These are phyloP conservation scores for Leuciscus waleckii DNA, from an alignment of 2,797 vertebrate genomes.

Conservation along the genomic window DNA sequence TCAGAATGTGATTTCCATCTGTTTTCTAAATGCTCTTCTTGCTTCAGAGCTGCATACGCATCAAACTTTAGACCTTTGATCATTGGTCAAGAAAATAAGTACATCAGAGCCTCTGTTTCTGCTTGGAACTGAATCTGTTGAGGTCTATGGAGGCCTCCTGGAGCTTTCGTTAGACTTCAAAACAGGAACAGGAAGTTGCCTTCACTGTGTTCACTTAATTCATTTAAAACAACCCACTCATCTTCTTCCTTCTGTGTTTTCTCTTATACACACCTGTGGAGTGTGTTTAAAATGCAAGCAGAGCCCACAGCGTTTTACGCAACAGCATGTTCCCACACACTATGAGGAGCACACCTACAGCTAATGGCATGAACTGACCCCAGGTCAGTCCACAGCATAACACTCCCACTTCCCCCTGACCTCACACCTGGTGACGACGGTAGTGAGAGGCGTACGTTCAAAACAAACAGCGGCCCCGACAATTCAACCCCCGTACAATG, in stretches of 20 bases:
- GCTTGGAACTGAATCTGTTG: background rate
- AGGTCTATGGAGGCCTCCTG: too few relatives aligned
- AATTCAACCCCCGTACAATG: constrained; percentile 21
- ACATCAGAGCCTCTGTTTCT: background rate
- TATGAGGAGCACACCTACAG: constrained; percentile 43
- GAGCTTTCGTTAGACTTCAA: background rate
- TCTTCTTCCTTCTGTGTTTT: constrained; percentile 4
- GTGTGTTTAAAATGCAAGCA: constrained; percentile 45
- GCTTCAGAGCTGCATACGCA: background rate
- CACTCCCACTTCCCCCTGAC: constrained; percentile 34
- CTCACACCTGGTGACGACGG: constrained; percentile 19
- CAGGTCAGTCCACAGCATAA: constrained; percentile 39
- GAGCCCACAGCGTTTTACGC: constrained; percentile 43
- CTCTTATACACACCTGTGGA: constrained; percentile 52
- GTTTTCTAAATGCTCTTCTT: constrained; percentile 21
- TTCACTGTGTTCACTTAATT: background rate
- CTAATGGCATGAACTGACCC: constrained; percentile 30
- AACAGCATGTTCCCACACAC: constrained; percentile 7
- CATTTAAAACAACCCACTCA: constrained; percentile 15
- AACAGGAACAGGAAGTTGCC: constrained; percentile 9
- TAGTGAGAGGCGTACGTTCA: constrained; percentile 44
- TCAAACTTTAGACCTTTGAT: constrained; percentile 2
- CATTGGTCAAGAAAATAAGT: constrained; percentile 5
- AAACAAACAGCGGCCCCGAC: constrained; percentile 37
- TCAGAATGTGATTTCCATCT: constrained; percentile 63